These are phyloP conservation scores for Aphelenchoides bicaudatus DNA, from an alignment of 2,888 invertebrate genomes.

Conservation along the genomic window DNA sequence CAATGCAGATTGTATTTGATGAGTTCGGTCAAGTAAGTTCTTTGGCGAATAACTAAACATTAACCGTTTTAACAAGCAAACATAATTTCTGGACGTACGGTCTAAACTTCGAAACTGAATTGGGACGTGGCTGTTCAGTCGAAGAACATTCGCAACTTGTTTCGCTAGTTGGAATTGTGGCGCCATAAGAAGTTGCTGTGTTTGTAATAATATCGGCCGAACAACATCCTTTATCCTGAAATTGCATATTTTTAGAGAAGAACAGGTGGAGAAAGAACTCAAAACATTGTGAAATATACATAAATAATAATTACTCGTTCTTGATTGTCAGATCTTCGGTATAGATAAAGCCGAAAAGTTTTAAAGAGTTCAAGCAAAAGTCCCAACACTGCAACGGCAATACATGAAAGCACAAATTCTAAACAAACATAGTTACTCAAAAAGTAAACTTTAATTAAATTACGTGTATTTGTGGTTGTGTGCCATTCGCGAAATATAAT, in stretches of 20 bases:
- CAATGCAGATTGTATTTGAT: constrained; percentile 30
- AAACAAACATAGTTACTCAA: constrained; percentile 20
- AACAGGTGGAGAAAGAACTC: background rate
- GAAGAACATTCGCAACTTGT: constrained; percentile 11
- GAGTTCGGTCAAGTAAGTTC: constrained; percentile 18
- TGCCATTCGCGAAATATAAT: background rate
- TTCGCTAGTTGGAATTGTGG: constrained; percentile 15
- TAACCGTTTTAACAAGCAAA: background rate
- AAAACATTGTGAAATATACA: too few relatives aligned
- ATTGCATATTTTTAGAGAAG: background rate
- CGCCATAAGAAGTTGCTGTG: constrained; percentile 16
- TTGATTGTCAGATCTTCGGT: constrained; percentile 15
- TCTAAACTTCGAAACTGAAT: background rate
- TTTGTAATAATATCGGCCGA: constrained; percentile 18
- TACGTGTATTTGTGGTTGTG: background rate
- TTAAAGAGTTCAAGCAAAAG: constrained; percentile 39
- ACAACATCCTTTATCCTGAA: constrained; percentile 21
- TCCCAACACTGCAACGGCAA: constrained; percentile 41
- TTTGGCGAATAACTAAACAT: constrained; percentile 33
- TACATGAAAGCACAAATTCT: constrained; percentile 49
- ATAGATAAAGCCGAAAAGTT: constrained; percentile 19
- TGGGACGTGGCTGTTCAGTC: too few relatives aligned
- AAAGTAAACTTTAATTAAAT: background rate
- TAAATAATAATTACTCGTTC: too few relatives aligned
- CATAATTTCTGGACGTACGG: background rate